These are phyloP conservation scores for Conchocele bisecta DNA, from an alignment of 2,888 invertebrate genomes.

Conservation along the genomic window DNA sequence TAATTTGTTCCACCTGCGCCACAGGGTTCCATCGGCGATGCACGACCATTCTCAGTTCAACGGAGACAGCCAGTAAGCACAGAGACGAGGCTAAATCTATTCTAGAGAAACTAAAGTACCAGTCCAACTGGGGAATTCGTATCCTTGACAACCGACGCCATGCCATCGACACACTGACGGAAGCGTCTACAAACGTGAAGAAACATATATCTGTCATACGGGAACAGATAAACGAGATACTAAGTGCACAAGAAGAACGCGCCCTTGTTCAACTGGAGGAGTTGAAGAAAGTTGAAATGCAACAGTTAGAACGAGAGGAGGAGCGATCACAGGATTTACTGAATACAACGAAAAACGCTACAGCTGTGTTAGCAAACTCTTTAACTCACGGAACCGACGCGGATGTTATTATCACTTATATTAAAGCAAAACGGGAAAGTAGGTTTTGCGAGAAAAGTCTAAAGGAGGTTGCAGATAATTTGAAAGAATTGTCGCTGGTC, in stretches of 20 bases:
- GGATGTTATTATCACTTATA: conserved; percentile 56
- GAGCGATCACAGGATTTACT: conserved; percentile 58
- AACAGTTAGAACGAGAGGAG: conserved; percentile 52
- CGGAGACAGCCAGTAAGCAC: conserved; percentile 53
- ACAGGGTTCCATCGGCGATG: conserved; percentile 58
- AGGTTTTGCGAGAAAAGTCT: conserved; percentile 58
- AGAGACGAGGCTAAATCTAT: conserved; percentile 53
- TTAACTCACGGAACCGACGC: conserved; percentile 61
- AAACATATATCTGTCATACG: conserved; percentile 60
- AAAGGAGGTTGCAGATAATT: conserved; percentile 53
- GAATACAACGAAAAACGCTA: conserved; percentile 59
- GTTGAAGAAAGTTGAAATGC: conserved; percentile 50
- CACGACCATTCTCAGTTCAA: conserved; percentile 50
- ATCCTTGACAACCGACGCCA: conserved; percentile 62
- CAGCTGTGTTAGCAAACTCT: conserved; percentile 55
- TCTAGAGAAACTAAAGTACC: conserved; percentile 57
- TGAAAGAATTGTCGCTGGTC: conserved; percentile 55
- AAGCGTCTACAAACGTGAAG: conserved; percentile 55
- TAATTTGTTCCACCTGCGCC: conserved; percentile 60
- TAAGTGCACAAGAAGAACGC: conserved; percentile 57
- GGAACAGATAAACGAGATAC: conserved; percentile 58
- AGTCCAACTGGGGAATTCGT: conserved; percentile 57
- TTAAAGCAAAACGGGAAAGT: conserved; percentile 56
- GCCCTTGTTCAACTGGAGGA: conserved; percentile 57
- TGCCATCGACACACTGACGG: conserved; percentile 44